Percentiles rank a stretch among this genome's conserved stretches.
These are phyloP conservation scores for Apamea crenata DNA, from an alignment of 2,888 invertebrate species.

Conservation along the genomic window DNA sequence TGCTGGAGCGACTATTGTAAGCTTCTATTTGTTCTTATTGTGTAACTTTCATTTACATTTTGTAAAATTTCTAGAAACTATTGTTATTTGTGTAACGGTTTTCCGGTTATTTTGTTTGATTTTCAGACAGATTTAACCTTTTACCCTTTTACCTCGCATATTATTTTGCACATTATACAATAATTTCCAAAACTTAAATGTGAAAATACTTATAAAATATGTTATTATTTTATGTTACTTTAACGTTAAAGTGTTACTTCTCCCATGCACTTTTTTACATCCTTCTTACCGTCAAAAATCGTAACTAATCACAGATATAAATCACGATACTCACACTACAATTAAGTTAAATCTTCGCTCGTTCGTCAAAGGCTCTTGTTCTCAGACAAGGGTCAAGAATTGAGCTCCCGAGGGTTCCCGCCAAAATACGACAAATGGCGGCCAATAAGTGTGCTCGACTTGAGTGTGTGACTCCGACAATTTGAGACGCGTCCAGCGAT, in stretches of 20 bases:
- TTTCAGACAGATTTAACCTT: neutral
- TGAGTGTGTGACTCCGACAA: slow-evolving; percentile 14
- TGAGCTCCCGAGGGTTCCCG: slow-evolving; percentile 42
- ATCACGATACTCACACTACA: slow-evolving; percentile 9
- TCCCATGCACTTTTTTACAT: neutral
- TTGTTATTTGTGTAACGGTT: neutral
- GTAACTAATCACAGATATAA: slow-evolving; percentile 15
- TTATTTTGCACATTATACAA: neutral
- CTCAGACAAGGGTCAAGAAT: slow-evolving; percentile 61
- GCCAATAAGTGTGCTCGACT: slow-evolving; percentile 46
- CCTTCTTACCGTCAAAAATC: neutral
- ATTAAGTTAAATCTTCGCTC: slow-evolving; percentile 42
- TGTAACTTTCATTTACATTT: slow-evolving; percentile 3
- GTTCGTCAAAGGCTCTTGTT: slow-evolving; percentile 65
- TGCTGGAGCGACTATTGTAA: neutral
- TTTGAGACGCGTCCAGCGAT: slow-evolving; percentile 20
- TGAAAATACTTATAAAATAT: neutral
- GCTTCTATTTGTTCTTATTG: slow-evolving; percentile 5
- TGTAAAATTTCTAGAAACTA: neutral
- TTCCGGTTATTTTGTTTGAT: neutral
- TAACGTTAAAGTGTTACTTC: neutral
- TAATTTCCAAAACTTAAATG: neutral
- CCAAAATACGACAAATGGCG: slow-evolving; percentile 52
- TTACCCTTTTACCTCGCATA: neutral
- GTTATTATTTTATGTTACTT: neutral